Evolutionary conservation across 2,888 invertebrate genomes (phyloP).

Genomic region (Leptopilina myrica): DNA sequence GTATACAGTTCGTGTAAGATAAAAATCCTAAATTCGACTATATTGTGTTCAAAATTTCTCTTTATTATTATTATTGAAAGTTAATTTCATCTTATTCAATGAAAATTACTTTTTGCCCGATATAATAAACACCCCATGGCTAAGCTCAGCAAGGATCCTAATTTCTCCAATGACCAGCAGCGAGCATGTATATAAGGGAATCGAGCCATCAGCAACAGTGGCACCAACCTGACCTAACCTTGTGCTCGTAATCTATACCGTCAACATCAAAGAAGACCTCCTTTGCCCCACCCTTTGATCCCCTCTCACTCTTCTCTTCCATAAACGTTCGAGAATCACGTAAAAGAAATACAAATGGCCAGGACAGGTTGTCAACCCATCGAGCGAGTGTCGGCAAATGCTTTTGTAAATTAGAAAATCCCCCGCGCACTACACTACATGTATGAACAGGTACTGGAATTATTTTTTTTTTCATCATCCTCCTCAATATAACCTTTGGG

Average conservation of each 20-base stretch:
- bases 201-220: constrained; percentile 7
- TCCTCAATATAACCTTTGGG: neutral
- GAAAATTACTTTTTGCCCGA: neutral
- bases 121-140: neutral
- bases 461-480: neutral
- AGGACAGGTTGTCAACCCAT: constrained; percentile 41
- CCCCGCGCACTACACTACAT: neutral
- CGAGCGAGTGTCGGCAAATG: neutral
- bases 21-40: too few species aligned
- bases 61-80: too few species aligned
- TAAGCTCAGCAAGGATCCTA: constrained; percentile 22
- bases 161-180: constrained; percentile 27
- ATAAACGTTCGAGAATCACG: constrained; percentile 36
- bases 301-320: neutral
- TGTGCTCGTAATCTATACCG: constrained; percentile 3
- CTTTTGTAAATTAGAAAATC: constrained; percentile 19
- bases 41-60: too few species aligned
- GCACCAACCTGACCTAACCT: constrained; percentile 22
- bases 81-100: too few species aligned
- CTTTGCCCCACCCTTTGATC: constrained; percentile 9
- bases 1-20: too few species aligned
- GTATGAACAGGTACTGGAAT: constrained; percentile 28
- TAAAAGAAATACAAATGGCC: constrained; percentile 42
- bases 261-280: constrained; percentile 30
- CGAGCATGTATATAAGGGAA: neutral